These are phyloP conservation scores for Tokudaia muenninki DNA, from an alignment of 2,797 vertebrate genomes.

Conservation along the genomic window DNA sequence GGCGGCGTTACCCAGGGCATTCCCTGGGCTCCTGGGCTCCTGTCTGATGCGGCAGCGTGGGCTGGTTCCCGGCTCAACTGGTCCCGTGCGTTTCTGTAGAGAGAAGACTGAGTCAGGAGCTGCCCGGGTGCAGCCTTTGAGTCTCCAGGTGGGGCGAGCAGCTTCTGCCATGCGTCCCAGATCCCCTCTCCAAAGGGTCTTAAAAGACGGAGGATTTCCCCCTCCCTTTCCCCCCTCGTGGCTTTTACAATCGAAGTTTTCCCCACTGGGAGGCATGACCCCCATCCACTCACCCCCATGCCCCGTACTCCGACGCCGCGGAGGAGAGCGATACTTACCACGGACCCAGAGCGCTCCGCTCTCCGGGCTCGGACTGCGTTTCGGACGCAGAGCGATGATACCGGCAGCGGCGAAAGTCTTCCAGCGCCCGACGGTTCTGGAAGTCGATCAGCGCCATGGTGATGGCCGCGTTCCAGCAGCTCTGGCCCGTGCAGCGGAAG, in stretches of 20 bases:
- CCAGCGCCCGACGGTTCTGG: slow-evolving; percentile 96
- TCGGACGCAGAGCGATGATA: slow-evolving; percentile 86
- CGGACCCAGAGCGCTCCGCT: slow-evolving; percentile 90
- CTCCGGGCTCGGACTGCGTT: slow-evolving; percentile 89
- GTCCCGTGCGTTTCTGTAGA: slow-evolving; percentile 63
- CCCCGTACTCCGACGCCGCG: background rate
- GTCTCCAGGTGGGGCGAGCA: background rate
- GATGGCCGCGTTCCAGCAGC: slow-evolving; percentile 97
- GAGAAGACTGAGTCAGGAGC: slow-evolving; percentile 36
- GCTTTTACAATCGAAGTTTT: background rate
- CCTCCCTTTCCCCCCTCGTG: no score
- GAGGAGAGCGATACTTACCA: background rate
- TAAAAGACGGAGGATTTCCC: background rate
- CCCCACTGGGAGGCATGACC: background rate
- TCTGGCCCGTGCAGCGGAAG: slow-evolving; percentile 95
- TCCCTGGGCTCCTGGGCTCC: background rate
- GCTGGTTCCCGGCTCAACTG: background rate
- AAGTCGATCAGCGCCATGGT: slow-evolving; percentile 97
- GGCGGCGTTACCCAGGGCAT: background rate
- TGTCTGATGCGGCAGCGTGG: background rate
- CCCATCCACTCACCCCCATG: background rate
- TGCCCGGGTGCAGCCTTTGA: background rate
- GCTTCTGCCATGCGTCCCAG: background rate
- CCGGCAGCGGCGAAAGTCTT: slow-evolving; percentile 94
- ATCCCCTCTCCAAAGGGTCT: background rate